Evolutionary conservation across 2,888 invertebrate genomes (phyloP).

Genomic region (Eilema caniola): DNA sequence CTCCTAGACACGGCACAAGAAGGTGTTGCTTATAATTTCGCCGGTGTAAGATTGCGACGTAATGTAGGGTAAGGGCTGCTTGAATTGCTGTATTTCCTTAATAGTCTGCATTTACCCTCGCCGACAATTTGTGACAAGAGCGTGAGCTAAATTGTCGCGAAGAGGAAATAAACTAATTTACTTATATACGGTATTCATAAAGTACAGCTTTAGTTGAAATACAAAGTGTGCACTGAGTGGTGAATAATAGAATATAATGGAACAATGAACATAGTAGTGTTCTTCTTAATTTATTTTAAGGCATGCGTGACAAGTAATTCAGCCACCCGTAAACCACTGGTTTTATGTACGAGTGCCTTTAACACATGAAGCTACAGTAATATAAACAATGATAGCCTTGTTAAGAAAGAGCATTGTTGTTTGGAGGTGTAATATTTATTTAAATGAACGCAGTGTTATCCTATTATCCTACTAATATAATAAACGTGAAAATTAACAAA

Average conservation of each 20-base stretch:
- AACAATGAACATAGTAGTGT: constrained; percentile 42
- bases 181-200: constrained; percentile 79
- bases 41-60: constrained; percentile 83
- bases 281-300: constrained; percentile 46
- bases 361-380: constrained; percentile 21
- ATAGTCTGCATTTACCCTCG: constrained; percentile 86
- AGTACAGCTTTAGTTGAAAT: constrained; percentile 70
- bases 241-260: constrained; percentile 53
- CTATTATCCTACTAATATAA: neutral
- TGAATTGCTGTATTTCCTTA: constrained; percentile 87
- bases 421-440: neutral
- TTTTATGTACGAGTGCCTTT: constrained; percentile 23
- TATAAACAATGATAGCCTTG: neutral
- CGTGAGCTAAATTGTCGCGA: constrained; percentile 85
- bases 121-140: constrained; percentile 86
- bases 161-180: constrained; percentile 87
- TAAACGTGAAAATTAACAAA: no score
- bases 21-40: constrained; percentile 86
- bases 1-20: constrained; percentile 77
- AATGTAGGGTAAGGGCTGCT: constrained; percentile 84
- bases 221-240: constrained; percentile 62
- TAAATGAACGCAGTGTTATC: neutral
- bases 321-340: constrained; percentile 25
- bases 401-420: neutral
- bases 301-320: constrained; percentile 33